Evolutionary conservation across 2,113 vertebrate species (phyloP).

Genomic region (Anguilla rostrata): DNA sequence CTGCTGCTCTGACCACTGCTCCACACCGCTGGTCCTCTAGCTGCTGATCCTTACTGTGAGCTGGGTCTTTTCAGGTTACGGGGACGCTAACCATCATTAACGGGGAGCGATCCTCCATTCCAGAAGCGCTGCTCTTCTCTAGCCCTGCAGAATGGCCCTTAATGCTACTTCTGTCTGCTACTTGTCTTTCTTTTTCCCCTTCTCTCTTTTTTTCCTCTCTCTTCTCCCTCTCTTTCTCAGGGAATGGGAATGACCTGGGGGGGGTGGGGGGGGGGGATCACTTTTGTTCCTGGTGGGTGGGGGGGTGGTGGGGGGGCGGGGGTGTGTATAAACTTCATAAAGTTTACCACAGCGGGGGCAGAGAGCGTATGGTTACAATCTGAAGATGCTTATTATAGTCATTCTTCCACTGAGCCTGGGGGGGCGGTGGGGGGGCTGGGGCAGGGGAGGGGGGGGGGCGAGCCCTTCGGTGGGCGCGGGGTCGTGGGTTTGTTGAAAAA

Average conservation of each 20-base stretch:
- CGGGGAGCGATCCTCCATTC: no score
- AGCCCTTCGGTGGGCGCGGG: slow-evolving; percentile 54
- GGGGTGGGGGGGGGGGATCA: slow-evolving; percentile 6
- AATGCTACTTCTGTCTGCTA: background rate
- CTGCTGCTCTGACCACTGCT: background rate
- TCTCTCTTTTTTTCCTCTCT: background rate
- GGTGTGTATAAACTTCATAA: slow-evolving; percentile 41
- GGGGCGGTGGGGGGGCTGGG: slow-evolving; percentile 52
- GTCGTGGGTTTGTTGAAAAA: slow-evolving; percentile 60
- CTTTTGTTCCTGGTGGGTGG: background rate
- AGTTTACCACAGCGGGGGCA: slow-evolving; percentile 46
- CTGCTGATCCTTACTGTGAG: background rate
- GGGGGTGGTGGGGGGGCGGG: background rate
- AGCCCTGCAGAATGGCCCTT: background rate
- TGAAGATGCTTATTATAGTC: slow-evolving; percentile 75
- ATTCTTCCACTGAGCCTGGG: slow-evolving; percentile 73
- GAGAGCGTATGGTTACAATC: slow-evolving; percentile 75
- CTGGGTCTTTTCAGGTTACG: no score
- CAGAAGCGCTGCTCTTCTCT: background rate
- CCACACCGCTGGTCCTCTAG: background rate
- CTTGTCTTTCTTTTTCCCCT: background rate
- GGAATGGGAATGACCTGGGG: slow-evolving; percentile 18
- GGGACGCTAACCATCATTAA: no score
- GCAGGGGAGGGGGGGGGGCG: slow-evolving; percentile 51
- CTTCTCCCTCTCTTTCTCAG: background rate